phyloP scores from a whole-genome alignment of 1,140 invertebrate species.

The Telenomus remus region DNA sequence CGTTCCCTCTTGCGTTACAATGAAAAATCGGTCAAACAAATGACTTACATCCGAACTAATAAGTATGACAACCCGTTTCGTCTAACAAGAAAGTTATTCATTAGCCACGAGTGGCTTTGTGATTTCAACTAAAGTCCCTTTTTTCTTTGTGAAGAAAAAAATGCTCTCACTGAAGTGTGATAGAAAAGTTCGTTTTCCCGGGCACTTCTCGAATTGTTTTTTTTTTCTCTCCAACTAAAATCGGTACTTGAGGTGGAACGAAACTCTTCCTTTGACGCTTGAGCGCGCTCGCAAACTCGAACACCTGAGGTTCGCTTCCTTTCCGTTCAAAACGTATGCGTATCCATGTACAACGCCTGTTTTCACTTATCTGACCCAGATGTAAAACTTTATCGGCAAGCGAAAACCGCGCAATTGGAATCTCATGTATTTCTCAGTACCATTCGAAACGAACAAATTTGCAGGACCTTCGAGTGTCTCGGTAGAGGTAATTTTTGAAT shows the following conservation, averaged over 20 bases:
- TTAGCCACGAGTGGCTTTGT: no score
- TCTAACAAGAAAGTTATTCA: no score
- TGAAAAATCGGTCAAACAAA: no score
- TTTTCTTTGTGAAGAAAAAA: slow-evolving; percentile 8
- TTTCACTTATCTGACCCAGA: slow-evolving; percentile 61
- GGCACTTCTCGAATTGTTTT: slow-evolving; percentile 1
- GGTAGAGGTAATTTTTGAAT: no score
- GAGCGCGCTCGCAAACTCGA: slow-evolving; percentile 49
- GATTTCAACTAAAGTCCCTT: no score
- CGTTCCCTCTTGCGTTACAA: no score
- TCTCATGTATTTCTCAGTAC: slow-evolving; percentile 46
- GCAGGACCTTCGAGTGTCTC: no score
- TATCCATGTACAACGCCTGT: slow-evolving; percentile 59
- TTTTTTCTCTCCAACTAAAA: slow-evolving; percentile 46
- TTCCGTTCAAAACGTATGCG: slow-evolving; percentile 51
- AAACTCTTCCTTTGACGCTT: slow-evolving; percentile 51
- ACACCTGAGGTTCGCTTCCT: slow-evolving; percentile 54
- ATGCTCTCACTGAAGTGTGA: not conserved
- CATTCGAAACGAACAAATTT: slow-evolving; percentile 32
- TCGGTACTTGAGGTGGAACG: slow-evolving; percentile 42
- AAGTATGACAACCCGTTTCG: no score
- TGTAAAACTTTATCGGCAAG: slow-evolving; percentile 52
- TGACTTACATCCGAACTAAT: no score
- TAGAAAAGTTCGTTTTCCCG: slow-evolving; percentile 9
- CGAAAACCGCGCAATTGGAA: slow-evolving; percentile 43